Base-by-base conservation (phyloP, 1,140 invertebrate genomes). In the Aphelenchoides besseyi region DNA sequence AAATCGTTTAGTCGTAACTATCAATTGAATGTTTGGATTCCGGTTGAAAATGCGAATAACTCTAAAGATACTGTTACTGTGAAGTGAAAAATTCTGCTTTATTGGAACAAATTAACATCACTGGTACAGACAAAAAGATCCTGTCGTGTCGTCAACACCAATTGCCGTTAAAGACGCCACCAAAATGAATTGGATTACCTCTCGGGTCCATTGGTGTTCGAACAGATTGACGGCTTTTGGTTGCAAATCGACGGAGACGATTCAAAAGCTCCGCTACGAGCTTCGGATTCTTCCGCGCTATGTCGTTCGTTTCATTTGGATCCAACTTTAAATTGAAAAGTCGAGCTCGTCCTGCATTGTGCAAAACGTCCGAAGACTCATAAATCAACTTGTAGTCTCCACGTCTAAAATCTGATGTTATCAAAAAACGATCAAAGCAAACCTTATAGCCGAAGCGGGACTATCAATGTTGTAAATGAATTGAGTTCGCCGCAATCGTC, bases 371-470 rank as follows among this genome's bases (percentile, higher is more conserved):
- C 5, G 67, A 33, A 33, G 73, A 70, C 71, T 74, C 78, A 52
- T 75, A 69, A 18, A 79, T 72, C 59, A 79, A 53, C 68, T 79
- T 79, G 66, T 70, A 79, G 41, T 79, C 71, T 23, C 78, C 78
- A 54, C 75, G 68, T 29, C 78, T 76, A 53, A 71, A 72, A 62
- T 36, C 12, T 69, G 55, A 26, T 54, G 23, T 41, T 12, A 3
- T 29, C 12, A 2, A 55, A 32, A 32, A 28, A 2, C 3, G 2
- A 30, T 9, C 35, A 23, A 18, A 41, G 12, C 61, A 36, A 32
- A 76, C 74, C 75, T 23, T 33, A 80, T 79, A 28, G 79, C 79
- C 2, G 77, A 79, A 37, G 71, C 68, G 9, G 81, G 72, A n/a
- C 66, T 52, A 37, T 72, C 71, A 63, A 81, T 78, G 68, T 81